Conservation (phyloP, 2,113 vertebrate species). For the Geococcyx californianus region DNA sequence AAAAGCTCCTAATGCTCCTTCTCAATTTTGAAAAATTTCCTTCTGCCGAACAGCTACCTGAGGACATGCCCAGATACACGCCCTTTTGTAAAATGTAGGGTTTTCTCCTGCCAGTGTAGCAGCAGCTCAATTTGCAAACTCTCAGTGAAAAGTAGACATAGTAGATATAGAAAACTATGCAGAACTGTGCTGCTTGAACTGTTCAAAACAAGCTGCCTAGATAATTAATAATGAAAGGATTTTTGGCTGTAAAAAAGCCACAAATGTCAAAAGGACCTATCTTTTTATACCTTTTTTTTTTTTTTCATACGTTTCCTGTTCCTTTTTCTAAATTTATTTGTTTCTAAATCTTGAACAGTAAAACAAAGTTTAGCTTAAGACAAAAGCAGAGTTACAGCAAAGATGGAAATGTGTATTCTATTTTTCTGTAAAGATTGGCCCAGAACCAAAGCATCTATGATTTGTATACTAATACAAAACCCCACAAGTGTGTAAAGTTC, state of each 20-base stretch:
- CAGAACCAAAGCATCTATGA: neutral
- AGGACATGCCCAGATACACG: neutral
- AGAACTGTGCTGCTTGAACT: neutral
- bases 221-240: neutral
- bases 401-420: neutral
- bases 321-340: neutral
- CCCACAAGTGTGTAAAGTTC: neutral
- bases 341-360: neutral
- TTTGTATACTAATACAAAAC: neutral
- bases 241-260: neutral
- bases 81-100: fast-evolving
- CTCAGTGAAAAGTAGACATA: neutral
- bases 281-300: neutral
- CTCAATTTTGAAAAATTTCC: neutral
- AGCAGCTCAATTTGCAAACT: neutral
- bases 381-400: neutral
- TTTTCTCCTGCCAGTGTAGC: neutral
- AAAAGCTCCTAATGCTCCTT: neutral
- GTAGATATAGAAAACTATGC: neutral
- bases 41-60: neutral
- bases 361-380: neutral
- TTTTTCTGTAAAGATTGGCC: neutral
- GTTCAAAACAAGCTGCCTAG: neutral
- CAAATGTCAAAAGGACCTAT: neutral
- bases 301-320: neutral